Conservation (phyloP, 2,888 invertebrate genomes). For the Leptarthrus brevirostris region DNA sequence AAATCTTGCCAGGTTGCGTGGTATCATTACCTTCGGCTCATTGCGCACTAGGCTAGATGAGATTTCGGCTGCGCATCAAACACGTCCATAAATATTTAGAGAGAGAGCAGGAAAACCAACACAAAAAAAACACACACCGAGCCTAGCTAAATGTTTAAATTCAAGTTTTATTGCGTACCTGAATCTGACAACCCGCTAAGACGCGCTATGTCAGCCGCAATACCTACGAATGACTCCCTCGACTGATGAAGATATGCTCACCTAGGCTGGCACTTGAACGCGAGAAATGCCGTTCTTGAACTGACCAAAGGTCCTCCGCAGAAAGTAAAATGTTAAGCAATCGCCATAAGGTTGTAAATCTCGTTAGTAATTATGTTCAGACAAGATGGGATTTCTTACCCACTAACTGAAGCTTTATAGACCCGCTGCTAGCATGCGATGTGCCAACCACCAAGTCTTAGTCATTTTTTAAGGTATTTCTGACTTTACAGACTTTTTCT, state of each 20-base stretch:
- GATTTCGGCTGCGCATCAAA: conserved; percentile 22
- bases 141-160: conserved; percentile 1
- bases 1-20: conserved; percentile 30
- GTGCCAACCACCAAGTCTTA: too few relatives aligned
- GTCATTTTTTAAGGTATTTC: too few relatives aligned
- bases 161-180: conserved; percentile 4
- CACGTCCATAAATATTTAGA: conserved; percentile 4
- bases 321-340: conserved; percentile 16
- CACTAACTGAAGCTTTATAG: neutral
- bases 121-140: neutral
- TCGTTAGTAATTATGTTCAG: conserved; percentile 46
- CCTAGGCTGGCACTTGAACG: neutral
- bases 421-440: neutral
- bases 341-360: conserved; percentile 44
- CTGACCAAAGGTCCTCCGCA: neutral
- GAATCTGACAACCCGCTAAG: neutral
- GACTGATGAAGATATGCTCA: conserved; percentile 2
- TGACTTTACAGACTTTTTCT: too few relatives aligned
- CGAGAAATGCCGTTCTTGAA: neutral
- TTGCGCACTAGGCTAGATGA: conserved; percentile 33
- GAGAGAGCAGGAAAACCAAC: neutral
- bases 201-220: neutral
- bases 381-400: conserved; percentile 30
- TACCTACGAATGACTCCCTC: neutral
- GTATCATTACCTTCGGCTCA: conserved; percentile 1